These are phyloP conservation scores for Myanophis thanlyinensis DNA, from an alignment of 2,113 vertebrate genomes.

Conservation along the genomic window DNA sequence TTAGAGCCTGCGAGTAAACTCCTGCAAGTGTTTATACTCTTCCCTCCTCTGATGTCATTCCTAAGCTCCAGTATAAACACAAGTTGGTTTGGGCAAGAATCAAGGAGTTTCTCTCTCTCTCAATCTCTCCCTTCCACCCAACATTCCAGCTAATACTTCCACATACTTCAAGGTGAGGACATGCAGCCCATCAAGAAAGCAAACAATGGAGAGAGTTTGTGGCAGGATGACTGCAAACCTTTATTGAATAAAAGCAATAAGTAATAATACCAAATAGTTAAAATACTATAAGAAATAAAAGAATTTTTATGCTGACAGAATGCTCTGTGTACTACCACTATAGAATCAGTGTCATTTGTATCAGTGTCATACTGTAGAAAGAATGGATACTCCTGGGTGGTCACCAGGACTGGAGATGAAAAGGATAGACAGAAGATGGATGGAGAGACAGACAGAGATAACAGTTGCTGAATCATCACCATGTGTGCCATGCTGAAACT, in stretches of 20 bases:
- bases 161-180: slow-evolving; percentile 60
- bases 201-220: neutral
- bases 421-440: neutral
- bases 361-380: neutral
- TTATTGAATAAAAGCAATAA: neutral
- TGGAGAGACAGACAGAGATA: neutral
- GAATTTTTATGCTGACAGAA: neutral
- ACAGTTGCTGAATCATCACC: neutral
- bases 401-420: neutral
- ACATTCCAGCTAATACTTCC: slow-evolving; percentile 67
- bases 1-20: slow-evolving; percentile 51
- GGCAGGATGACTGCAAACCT: neutral
- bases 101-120: slow-evolving; percentile 48
- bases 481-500: neutral
- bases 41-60: slow-evolving; percentile 70
- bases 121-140: slow-evolving; percentile 34
- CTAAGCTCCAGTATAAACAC: slow-evolving; percentile 71
- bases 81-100: slow-evolving; percentile 66
- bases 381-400: neutral
- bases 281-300: too few species aligned
- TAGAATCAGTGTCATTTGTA: neutral
- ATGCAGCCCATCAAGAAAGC: neutral
- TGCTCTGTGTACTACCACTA: neutral
- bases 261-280: neutral
- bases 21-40: slow-evolving; percentile 70